Evolutionary conservation across 2,113 vertebrate species (phyloP).

Genomic region (Grammomys dolichurus): DNA sequence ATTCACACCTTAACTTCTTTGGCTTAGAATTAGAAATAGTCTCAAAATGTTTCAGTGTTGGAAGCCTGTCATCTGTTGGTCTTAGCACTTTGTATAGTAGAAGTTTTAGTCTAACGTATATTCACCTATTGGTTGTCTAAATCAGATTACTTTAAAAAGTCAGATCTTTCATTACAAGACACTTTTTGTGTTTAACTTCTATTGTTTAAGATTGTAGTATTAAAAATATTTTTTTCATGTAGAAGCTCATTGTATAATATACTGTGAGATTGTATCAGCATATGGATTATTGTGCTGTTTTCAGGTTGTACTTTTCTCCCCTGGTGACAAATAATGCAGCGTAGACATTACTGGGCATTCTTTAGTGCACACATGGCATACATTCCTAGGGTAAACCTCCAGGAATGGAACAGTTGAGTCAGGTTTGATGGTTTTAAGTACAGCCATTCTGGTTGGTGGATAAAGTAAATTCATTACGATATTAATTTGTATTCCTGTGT

Average conservation of each 20-base stretch:
- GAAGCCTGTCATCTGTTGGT: not conserved
- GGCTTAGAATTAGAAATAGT: conserved; percentile 30
- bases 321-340: not conserved
- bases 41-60: not conserved
- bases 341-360: not conserved
- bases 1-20: not conserved
- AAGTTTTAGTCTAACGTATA: not conserved
- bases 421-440: not conserved
- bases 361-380: not conserved
- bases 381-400: not conserved
- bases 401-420: not conserved
- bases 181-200: no score
- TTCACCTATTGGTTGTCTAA: not conserved
- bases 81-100: not conserved
- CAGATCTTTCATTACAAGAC: not conserved
- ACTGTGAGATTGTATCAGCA: not conserved
- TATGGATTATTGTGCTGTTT: not conserved
- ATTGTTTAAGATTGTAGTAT: not conserved
- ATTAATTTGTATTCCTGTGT: not conserved
- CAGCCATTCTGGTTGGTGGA: not conserved
- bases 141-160: not conserved
- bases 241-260: not conserved
- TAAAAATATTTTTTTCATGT: not conserved
- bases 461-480: not conserved
- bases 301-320: not conserved